A percentile compares a stretch with the other conserved stretches of the same genome.
Conservation (phyloP, 2,797 vertebrate species). For the Eleutherodactylus coqui region DNA sequence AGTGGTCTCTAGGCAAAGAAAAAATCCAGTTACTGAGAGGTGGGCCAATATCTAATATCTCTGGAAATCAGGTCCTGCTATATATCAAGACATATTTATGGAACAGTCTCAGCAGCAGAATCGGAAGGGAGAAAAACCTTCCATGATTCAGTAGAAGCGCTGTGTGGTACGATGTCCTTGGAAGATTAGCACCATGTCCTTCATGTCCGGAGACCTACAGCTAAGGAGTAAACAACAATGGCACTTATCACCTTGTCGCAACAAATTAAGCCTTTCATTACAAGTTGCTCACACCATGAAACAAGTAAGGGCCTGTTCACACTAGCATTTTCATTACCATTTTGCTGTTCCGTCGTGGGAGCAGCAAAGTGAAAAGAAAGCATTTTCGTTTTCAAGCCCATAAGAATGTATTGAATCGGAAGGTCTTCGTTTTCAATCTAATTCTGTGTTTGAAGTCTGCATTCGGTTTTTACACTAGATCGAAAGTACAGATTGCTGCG, state of each 20-base stretch:
- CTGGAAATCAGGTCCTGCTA: constrained; percentile 12
- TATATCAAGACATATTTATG: constrained; percentile 31
- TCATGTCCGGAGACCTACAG: background rate
- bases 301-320: too few relatives aligned
- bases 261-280: background rate
- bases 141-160: background rate
- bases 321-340: too few relatives aligned
- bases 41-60: constrained; percentile 30
- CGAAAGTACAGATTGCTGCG: too few relatives aligned
- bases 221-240: constrained; percentile 1
- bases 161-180: background rate
- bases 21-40: constrained; percentile 26
- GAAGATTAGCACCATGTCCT: background rate
- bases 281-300: background rate
- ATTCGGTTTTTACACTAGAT: too few relatives aligned
- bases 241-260: background rate
- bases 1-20: constrained; percentile 20
- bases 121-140: background rate
- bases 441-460: too few relatives aligned
- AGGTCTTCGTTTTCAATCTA: too few relatives aligned
- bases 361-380: too few relatives aligned
- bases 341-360: too few relatives aligned
- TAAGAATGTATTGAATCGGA: too few relatives aligned
- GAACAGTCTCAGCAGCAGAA: background rate
- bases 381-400: too few relatives aligned